Base-by-base conservation (phyloP, 2,888 invertebrate genomes). In the Cephus nigrinus region DNA sequence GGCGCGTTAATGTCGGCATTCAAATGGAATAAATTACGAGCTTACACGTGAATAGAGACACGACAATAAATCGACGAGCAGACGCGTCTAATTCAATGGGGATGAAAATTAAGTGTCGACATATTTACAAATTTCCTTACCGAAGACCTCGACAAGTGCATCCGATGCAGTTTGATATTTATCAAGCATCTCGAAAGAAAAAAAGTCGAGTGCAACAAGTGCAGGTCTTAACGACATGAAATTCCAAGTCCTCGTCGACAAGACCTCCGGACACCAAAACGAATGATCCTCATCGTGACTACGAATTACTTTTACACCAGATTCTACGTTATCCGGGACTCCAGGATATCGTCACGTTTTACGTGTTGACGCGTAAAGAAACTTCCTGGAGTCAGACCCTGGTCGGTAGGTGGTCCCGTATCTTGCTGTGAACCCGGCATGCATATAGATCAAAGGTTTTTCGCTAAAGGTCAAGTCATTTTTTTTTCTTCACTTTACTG, bases 301-400 rank as follows among this genome's bases (percentile, higher is more conserved):
- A 33, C 75, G 73, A 75, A 33, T 31, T 33, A 12, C 75, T 78
- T 76, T 83, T 76, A 79, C 77, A 35, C 76, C 79, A 79, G 76
- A 76, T 78, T 74, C 78, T 30, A 75, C 74, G 76, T 80, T 81
- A 84, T 75, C 73, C 79, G 36, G 73, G 55, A 77, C 79, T 75
- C 36, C 75, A 69, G 77, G 79, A 80, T 78, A 76, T 84, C 82
- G 83, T 86, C 88, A 87, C 88, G 86, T 86, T 86, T 84, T 80
- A 73, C 80, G 69, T 84, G 85, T 84, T 83, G 79, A 83, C 79
- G 77, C 74, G 55, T 55, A 75, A 33, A 80, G 73, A 74, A 79
- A 79, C 79, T 75, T 81, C 79, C 81, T 76, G 74, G 40, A 78
- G 74, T 69, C 76, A 40, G 75, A 80, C 75, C 75, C 79, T 76